Base-by-base conservation (phyloP, 2,797 vertebrate genomes). In the Trachurus trachurus region DNA sequence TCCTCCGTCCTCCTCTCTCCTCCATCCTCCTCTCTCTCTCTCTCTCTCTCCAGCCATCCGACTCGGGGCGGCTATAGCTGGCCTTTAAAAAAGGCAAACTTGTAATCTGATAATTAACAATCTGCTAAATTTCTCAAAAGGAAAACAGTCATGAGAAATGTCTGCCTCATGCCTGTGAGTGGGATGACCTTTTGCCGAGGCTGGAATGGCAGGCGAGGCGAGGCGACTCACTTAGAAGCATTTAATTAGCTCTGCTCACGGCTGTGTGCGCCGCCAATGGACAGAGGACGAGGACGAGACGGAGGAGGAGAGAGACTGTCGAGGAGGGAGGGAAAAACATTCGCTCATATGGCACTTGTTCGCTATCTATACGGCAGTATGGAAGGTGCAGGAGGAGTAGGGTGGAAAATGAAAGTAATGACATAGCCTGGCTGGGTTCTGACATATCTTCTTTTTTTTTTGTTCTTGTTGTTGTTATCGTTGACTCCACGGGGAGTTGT, bases 31-130 rank as follows among this genome's bases (percentile, higher is more conserved):
- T 34, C 50, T 8, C n/a, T 19, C 65, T 70, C 62, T 29, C 71
- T 42, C 66, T 73, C 65, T 19, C 59, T 76, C 56, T 56, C 78
- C 68, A 84, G 56, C 80, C 76, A 44, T 78, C 76, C 76, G 66
- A 91, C 92, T 90, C 22, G 74, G 78, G 92, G 91, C 90, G 31
- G 62, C 50, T 9, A 47, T 47, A 8, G 73, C 70, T 95, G 94
- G 90, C 94, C 93, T 95, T 95, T 93, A 89, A 91, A 91, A 87
- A 92, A 26, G 88, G 84, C 84, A 87, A 92, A 90, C 83, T 91
- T 92, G 90, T 94, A 95, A 94, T 95, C 92, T 90, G 90, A 94
- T 95, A 94, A 96, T 95, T 94, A 95, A 94, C 93, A 94, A 94
- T 95, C 92, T 92, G 92, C 91, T 92, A 91, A 91, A 93, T 93